These are phyloP conservation scores for Agapetus fuscipes DNA, from an alignment of 2,888 invertebrate genomes.

Conservation along the genomic window DNA sequence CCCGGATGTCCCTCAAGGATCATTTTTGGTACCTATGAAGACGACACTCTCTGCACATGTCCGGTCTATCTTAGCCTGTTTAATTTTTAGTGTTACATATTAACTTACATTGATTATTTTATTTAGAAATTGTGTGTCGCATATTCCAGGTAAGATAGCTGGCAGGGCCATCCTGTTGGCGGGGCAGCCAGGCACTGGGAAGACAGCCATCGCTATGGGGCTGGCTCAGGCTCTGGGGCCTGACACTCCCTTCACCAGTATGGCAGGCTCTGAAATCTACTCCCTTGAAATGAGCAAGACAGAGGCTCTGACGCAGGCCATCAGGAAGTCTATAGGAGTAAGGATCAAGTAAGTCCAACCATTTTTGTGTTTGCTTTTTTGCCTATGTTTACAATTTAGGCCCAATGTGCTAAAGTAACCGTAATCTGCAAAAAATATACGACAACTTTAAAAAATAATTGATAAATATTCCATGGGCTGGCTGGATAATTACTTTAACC, in stretches of 20 bases:
- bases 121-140: background rate
- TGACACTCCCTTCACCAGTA: slow-evolving; percentile 97
- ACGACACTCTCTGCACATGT: too few relatives aligned
- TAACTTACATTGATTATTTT: too few relatives aligned
- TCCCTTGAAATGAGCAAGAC: slow-evolving; percentile 99
- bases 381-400: too few relatives aligned
- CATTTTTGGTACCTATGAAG: too few relatives aligned
- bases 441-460: too few relatives aligned
- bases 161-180: slow-evolving; percentile 91
- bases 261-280: slow-evolving; percentile 96
- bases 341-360: slow-evolving; percentile 68
- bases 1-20: too few relatives aligned
- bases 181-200: slow-evolving; percentile 96
- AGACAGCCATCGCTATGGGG: slow-evolving; percentile 98
- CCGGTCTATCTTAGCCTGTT: too few relatives aligned
- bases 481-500: too few relatives aligned
- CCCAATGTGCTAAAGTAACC: too few relatives aligned
- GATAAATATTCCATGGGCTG: too few relatives aligned
- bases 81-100: too few relatives aligned
- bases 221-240: slow-evolving; percentile 85
- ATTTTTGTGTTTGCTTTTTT: background rate
- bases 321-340: slow-evolving; percentile 95
- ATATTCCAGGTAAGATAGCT: slow-evolving; percentile 69
- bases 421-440: too few relatives aligned
- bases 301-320: slow-evolving; percentile 93